phyloP scores from a whole-genome alignment of 2,113 vertebrate species.

The Peucedramus taeniatus region DNA sequence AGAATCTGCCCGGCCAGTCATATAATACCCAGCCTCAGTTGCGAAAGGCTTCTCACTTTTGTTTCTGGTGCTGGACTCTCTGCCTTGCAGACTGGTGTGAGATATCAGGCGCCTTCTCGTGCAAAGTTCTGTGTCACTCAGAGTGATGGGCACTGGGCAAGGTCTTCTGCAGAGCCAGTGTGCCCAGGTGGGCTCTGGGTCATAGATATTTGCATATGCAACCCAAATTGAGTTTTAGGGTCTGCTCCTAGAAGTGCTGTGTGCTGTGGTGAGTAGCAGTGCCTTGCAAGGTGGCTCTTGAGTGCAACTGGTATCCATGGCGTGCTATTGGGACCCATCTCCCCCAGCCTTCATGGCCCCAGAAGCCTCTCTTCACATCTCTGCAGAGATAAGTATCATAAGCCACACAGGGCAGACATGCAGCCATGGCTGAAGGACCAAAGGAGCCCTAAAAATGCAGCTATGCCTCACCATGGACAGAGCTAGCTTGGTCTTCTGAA shows the following conservation, averaged over 20 bases:
- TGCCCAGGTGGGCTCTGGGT: rapidly evolving
- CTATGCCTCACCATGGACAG: not conserved
- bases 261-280: not conserved
- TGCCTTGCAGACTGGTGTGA: not conserved
- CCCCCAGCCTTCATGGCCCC: rapidly evolving
- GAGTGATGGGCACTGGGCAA: not conserved
- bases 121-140: not conserved
- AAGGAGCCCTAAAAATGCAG: not conserved
- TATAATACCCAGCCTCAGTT: conserved; percentile 31
- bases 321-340: not conserved
- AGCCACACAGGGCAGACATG: not conserved
- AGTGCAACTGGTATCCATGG: not conserved
- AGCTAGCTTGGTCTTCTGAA: not conserved
- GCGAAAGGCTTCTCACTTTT: conserved; percentile 58
- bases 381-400: not conserved
- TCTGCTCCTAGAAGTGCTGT: not conserved
- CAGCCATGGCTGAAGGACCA: rapidly evolving
- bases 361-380: not conserved
- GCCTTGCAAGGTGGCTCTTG: not conserved
- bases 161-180: not conserved
- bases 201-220: not conserved
- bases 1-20: conserved; percentile 51
- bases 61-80: not conserved
- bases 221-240: not conserved
- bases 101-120: not conserved